Percentiles rank a stretch among this genome's conserved stretches.
Conservation (phyloP, 2,888 invertebrate genomes). For the Drosophila rellima region DNA sequence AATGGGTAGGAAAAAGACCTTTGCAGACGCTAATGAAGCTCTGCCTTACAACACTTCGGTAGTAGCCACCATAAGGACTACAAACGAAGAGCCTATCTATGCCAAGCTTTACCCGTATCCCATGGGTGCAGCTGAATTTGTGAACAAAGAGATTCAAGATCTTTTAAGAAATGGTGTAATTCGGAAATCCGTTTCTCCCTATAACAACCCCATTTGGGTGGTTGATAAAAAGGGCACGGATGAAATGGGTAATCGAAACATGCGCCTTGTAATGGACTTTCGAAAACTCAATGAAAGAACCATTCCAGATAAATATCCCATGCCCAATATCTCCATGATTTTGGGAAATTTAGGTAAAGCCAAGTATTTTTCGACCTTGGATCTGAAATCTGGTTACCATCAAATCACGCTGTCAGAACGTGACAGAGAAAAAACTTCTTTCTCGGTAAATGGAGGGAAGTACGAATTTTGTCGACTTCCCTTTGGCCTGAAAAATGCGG, state of each 20-base stretch:
- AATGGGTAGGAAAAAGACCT: no score
- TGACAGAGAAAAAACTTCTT: neutral
- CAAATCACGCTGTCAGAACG: neutral
- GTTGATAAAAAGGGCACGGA: conserved; percentile 3
- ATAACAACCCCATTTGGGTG: conserved; percentile 5
- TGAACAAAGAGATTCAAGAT: conserved; percentile 1
- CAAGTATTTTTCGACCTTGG: neutral
- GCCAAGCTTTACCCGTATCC: no score
- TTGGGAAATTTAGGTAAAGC: neutral
- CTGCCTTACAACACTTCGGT: no score
- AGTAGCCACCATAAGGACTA: no score
- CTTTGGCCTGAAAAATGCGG: neutral
- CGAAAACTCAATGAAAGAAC: neutral
- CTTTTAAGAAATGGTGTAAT: neutral
- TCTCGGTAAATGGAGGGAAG: neutral
- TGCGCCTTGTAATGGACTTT: neutral
- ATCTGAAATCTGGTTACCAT: neutral
- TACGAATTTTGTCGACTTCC: neutral
- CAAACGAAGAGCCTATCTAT: no score
- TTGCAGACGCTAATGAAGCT: no score
- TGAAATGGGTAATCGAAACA: neutral
- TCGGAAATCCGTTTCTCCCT: neutral
- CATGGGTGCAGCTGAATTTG: neutral
- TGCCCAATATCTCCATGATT: neutral
- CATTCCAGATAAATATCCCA: neutral